Evolutionary conservation across 2,888 invertebrate species (phyloP).

Genomic region (Cheilosia grossa): DNA sequence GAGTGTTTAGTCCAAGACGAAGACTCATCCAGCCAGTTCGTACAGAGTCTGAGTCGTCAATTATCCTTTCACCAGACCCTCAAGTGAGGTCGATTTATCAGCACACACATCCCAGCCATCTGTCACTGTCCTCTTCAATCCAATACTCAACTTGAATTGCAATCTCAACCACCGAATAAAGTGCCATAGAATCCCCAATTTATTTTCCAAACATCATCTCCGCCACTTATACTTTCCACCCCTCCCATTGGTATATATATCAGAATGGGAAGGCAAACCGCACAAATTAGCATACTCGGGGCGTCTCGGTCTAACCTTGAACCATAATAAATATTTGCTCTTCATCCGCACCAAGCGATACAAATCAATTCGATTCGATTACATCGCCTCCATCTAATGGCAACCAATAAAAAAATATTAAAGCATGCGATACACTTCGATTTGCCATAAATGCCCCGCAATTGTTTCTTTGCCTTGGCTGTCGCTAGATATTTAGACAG

Average conservation of each 20-base stretch:
- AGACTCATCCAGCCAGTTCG: too few species aligned
- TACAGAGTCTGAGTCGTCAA: too few species aligned
- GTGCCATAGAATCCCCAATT: background rate
- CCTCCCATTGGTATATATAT: background rate
- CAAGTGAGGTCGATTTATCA: too few species aligned
- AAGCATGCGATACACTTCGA: slow-evolving; percentile 60
- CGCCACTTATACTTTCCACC: background rate
- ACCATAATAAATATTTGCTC: slow-evolving; percentile 37
- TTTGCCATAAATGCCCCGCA: slow-evolving; percentile 29
- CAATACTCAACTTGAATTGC: background rate
- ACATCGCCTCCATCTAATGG: slow-evolving; percentile 1
- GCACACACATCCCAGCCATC: background rate
- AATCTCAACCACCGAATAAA: background rate
- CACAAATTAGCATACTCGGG: slow-evolving; percentile 41
- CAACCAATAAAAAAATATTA: slow-evolving; percentile 39
- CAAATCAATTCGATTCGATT: slow-evolving; percentile 15
- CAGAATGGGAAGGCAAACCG: slow-evolving; percentile 1
- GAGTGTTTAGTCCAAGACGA: too few species aligned
- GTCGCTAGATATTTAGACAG: background rate
- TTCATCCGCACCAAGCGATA: background rate
- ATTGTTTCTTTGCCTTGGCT: slow-evolving; percentile 9
- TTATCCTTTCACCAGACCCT: too few species aligned
- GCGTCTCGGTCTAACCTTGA: slow-evolving; percentile 42
- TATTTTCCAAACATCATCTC: background rate
- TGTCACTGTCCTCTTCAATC: background rate